A percentile compares a stretch with the other conserved stretches of the same genome.
phyloP scores from a whole-genome alignment of 2,797 vertebrate genomes.

The Hemibagrus guttatus region DNA sequence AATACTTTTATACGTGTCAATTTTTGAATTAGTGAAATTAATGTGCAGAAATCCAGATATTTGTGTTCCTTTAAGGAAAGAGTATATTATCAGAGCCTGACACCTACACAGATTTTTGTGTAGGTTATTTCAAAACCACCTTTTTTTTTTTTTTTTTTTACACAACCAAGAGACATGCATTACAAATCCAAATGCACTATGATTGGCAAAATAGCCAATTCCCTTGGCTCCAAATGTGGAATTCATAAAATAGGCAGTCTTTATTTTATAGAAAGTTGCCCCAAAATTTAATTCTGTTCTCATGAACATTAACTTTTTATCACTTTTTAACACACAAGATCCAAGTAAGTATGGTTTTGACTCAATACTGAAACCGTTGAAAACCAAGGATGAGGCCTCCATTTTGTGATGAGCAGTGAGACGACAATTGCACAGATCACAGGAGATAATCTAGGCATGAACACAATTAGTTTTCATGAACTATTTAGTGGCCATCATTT shows the following conservation, averaged over 20 bases:
- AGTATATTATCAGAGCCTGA: constrained; percentile 50
- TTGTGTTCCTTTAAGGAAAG: constrained; percentile 49
- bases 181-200: constrained; percentile 53
- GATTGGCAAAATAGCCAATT: constrained; percentile 43
- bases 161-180: constrained; percentile 25
- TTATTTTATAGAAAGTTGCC: constrained; percentile 50
- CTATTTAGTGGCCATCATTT: constrained; percentile 52
- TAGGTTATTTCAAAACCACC: constrained; percentile 53
- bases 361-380: not conserved
- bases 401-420: not conserved
- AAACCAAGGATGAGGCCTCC: not conserved
- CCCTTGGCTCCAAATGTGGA: not conserved
- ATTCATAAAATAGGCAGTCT: constrained; percentile 40
- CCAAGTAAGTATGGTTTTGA: not conserved
- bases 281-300: not conserved
- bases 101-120: constrained; percentile 48
- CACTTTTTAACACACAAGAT: not conserved
- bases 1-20: constrained; percentile 55
- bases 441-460: constrained; percentile 49
- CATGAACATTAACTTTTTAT: not conserved
- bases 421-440: not conserved
- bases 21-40: constrained; percentile 57
- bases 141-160: too few relatives aligned
- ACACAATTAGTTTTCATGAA: constrained; percentile 54
- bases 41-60: constrained; percentile 56